phyloP scores from a whole-genome alignment of 92 coral and sea anemone genomes.

The Actinostola sp. region DNA sequence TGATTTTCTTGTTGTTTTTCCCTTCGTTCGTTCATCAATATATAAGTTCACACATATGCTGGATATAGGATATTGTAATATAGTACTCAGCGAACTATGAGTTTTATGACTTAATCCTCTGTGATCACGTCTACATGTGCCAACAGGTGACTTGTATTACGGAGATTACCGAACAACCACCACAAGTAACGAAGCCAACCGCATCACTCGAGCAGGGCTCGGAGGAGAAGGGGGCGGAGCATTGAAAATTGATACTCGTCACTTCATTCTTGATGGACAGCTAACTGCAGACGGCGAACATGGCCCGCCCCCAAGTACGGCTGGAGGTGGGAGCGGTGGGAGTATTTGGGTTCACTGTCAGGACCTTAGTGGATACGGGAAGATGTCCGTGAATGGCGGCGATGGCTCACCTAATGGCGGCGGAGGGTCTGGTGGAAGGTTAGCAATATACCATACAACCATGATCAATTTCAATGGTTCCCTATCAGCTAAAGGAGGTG shows the following conservation, averaged over 20 bases:
- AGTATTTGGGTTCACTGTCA: slow-evolving; percentile 70
- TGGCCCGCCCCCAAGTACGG: slow-evolving; percentile 62
- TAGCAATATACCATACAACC: slow-evolving; percentile 60
- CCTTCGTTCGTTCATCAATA: no score
- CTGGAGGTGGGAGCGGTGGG: slow-evolving; percentile 78
- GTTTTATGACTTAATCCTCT: neutral
- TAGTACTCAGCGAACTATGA: no score
- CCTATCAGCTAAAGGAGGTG: slow-evolving; percentile 72
- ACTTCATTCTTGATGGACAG: slow-evolving; percentile 64
- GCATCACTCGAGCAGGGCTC: slow-evolving; percentile 49
- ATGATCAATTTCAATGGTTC: slow-evolving; percentile 75
- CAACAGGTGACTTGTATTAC: slow-evolving; percentile 62
- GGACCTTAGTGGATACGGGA: slow-evolving; percentile 69
- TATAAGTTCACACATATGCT: no score
- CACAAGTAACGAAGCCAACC: slow-evolving; percentile 37
- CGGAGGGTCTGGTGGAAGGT: slow-evolving; percentile 77
- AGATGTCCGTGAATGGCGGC: slow-evolving; percentile 65
- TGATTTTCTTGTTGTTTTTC: no score
- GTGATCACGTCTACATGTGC: neutral
- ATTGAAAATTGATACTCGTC: slow-evolving; percentile 55
- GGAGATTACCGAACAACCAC: slow-evolving; percentile 63
- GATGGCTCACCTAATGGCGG: slow-evolving; percentile 62
- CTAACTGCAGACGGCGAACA: slow-evolving; percentile 68
- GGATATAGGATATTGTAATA: no score
- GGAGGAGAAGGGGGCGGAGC: slow-evolving; percentile 79